Percentiles rank a stretch among this genome's conserved stretches.
phyloP scores from a whole-genome alignment of 2,797 vertebrate genomes.

The Arrhamphus sclerolepis region DNA sequence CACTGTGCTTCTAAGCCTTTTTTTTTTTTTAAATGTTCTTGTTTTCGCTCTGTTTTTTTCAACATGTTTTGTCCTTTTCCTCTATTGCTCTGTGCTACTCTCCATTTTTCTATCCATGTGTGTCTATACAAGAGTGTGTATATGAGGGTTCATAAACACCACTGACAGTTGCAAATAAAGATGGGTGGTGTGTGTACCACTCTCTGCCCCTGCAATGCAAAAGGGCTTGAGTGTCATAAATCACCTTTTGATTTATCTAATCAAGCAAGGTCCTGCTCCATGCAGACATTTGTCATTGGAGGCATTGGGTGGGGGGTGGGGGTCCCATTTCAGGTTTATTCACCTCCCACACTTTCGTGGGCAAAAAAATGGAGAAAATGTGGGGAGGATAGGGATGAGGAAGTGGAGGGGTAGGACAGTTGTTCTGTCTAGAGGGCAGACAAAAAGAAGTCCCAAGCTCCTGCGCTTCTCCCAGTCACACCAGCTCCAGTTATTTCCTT shows the following conservation, averaged over 20 bases:
- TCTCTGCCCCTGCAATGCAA: conserved; percentile 79
- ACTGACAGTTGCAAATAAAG: conserved; percentile 87
- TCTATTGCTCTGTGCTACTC: conserved; percentile 40
- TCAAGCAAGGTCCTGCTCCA: conserved; percentile 85
- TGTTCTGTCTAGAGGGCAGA: conserved; percentile 86
- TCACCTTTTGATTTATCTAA: conserved; percentile 90
- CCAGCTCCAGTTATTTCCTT: conserved; percentile 33
- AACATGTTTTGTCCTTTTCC: conserved; percentile 18
- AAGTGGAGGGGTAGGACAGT: conserved; percentile 54
- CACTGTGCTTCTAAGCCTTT: conserved; percentile 24
- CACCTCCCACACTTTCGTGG: conserved; percentile 75
- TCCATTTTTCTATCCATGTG: conserved; percentile 42
- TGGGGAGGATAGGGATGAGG: conserved; percentile 36
- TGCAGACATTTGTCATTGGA: conserved; percentile 84
- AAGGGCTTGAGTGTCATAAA: conserved; percentile 85
- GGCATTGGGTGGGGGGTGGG: conserved; percentile 41
- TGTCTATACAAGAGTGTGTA: conserved; percentile 45
- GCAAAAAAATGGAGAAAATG: conserved; percentile 53
- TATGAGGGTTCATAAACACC: conserved; percentile 68
- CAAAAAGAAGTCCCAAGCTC: conserved; percentile 53
- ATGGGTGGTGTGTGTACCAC: conserved; percentile 78
- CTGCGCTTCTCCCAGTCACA: conserved; percentile 37
- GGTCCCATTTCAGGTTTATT: conserved; percentile 75
- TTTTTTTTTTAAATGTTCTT: neutral
- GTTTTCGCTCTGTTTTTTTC: conserved; percentile 21